Conservation (phyloP, 2,113 vertebrate species). For the rat (Rattus norvegicus) region DNA sequence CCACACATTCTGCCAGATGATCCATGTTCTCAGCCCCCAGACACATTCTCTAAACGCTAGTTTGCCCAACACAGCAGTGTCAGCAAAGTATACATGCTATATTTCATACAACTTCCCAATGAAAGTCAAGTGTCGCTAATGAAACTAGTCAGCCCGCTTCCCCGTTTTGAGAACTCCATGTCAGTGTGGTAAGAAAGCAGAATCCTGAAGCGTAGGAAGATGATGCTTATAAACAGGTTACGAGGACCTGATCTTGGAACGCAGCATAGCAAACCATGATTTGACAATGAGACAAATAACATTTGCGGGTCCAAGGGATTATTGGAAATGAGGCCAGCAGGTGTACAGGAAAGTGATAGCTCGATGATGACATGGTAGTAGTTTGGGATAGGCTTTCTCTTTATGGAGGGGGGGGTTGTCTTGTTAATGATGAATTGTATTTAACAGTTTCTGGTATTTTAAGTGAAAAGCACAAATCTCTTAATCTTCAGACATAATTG, state of each 20-base stretch:
- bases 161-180: not conserved
- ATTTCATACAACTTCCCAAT: conserved; percentile 15
- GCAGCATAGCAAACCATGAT: not conserved
- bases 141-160: not conserved
- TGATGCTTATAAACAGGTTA: not conserved
- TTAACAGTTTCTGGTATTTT: conserved; percentile 35
- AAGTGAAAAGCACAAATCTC: conserved; percentile 4
- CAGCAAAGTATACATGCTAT: not conserved
- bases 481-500: conserved; percentile 15
- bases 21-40: not conserved
- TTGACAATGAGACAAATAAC: not conserved
- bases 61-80: not conserved
- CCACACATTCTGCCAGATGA: not conserved
- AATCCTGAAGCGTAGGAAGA: not conserved
- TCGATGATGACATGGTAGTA: not conserved
- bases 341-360: not conserved
- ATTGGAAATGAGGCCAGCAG: not conserved
- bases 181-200: not conserved
- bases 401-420: not conserved
- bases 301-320: not conserved
- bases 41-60: not conserved
- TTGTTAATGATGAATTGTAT: conserved; percentile 27
- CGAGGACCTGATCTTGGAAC: not conserved
- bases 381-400: not conserved
- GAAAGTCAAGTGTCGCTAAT: not conserved